Evolutionary conservation across 2,888 invertebrate genomes (phyloP), one percentile per base, ranked within the genome.

Genomic region (Nomada lathburiana): DNA sequence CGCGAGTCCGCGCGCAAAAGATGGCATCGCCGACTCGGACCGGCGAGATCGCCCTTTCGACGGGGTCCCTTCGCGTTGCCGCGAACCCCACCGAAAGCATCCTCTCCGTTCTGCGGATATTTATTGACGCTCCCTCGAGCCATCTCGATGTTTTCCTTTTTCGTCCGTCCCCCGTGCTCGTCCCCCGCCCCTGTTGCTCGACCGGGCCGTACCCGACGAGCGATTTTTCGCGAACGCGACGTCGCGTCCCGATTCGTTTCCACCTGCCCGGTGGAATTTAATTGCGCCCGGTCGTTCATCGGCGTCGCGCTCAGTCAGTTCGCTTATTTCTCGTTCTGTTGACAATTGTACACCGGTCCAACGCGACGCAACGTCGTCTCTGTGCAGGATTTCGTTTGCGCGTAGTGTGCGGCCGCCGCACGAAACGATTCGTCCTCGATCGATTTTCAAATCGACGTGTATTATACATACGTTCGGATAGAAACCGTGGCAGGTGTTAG

Each of bases 1-100:
- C 74, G 83, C 79, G 83, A 79, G 60, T 64, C 64, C 26, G 63
- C 53, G 63, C 78, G 75, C 81, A 60, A 55, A 64, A 83, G 83
- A 83, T 83, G 84, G 52, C 83, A 84, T 83, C 84, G 78, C 50
- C 18, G 23, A 57, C 29, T 29, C 60, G 47, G 57, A 65, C 59
- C 44, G 67, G 67, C 73, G 71, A 83, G 83, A 84, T 83, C 76
- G 83, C 83, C 80, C 73, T 70, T 70, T 71, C 80, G 80, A 80
- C 85, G 63, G 77, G 63, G 77, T 26, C 65, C 65, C 63, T 65
- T 64, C 53, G 53, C 69, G 44, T 55, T 57, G 60, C 62, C 57
- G 36, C 70, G 52, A 26, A 68, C 75, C 80, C 70, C 55, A 55
- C 83, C 76, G 85, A 83, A 79, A 79, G 36, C 76, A 78, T 76